Percentiles rank a stretch among this genome's conserved stretches.
phyloP scores from a whole-genome alignment of 1,140 invertebrate genomes.

The Pollicipes pollicipes region DNA sequence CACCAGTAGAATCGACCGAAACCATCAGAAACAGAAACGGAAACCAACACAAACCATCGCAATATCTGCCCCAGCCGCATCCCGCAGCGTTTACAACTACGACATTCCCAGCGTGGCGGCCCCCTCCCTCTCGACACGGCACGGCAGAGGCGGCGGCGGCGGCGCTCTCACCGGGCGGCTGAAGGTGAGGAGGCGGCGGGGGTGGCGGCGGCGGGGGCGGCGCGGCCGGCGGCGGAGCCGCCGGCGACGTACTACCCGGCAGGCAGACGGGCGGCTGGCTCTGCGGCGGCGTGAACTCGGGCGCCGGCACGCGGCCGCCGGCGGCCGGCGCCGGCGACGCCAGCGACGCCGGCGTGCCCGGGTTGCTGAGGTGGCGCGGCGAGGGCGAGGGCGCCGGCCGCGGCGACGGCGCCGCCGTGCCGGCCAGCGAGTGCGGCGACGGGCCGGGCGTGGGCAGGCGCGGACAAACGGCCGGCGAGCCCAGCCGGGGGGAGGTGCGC shows the following conservation, averaged over 20 bases:
- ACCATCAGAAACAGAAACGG: too few relatives aligned
- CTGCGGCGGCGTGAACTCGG: constrained; percentile 5
- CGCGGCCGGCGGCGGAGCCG: too few relatives aligned
- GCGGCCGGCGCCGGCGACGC: constrained; percentile 17
- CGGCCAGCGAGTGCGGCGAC: constrained; percentile 13
- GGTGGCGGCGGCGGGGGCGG: too few relatives aligned
- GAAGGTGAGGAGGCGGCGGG: neutral
- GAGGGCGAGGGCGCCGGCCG: constrained; percentile 15
- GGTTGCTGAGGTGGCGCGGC: constrained; percentile 19
- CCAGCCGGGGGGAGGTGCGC: neutral
- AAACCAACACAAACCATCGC: too few relatives aligned
- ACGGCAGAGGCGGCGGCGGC: too few relatives aligned
- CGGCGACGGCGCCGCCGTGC: constrained; percentile 17
- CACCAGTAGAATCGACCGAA: too few relatives aligned
- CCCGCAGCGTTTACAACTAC: too few relatives aligned
- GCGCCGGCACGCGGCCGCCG: neutral
- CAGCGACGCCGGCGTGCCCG: constrained; percentile 19
- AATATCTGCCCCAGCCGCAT: too few relatives aligned
- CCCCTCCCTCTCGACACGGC: too few relatives aligned
- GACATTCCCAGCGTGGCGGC: too few relatives aligned
- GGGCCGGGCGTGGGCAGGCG: constrained; percentile 17
- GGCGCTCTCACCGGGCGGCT: neutral
- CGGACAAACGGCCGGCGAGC: constrained; percentile 8
- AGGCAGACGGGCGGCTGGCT: neutral
- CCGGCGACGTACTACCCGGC: neutral